phyloP scores from a whole-genome alignment of 2,888 invertebrate genomes.

The Agrotis clavis region DNA sequence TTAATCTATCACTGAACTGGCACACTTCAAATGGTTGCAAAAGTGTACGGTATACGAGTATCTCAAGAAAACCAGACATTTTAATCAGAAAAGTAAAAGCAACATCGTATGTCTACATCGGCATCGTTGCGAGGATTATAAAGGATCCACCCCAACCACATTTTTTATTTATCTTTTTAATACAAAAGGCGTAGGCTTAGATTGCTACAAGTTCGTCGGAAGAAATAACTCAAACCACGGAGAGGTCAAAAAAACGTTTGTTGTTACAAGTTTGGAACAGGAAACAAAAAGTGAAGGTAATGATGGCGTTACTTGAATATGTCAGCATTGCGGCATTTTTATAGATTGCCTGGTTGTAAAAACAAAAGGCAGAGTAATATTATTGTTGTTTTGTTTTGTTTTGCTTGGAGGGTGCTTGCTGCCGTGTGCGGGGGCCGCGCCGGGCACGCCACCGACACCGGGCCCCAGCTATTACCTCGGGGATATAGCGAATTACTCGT shows the following conservation, averaged over 20 bases:
- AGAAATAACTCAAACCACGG: slow-evolving; percentile 78
- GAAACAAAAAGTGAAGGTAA: slow-evolving; percentile 72
- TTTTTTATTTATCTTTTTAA: slow-evolving; percentile 64
- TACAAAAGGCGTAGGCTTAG: slow-evolving; percentile 60
- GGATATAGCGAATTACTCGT: slow-evolving; percentile 73
- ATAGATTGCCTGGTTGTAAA: slow-evolving; percentile 61
- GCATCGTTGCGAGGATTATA: slow-evolving; percentile 60
- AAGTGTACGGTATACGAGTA: slow-evolving; percentile 10
- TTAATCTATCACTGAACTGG: slow-evolving; percentile 4
- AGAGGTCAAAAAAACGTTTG: slow-evolving; percentile 68
- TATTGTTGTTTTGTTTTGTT: slow-evolving; percentile 61
- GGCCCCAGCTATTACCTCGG: slow-evolving; percentile 64
- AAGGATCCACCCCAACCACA: slow-evolving; percentile 62
- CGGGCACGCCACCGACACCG: slow-evolving; percentile 41
- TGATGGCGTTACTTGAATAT: slow-evolving; percentile 59
- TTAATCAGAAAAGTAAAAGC: slow-evolving; percentile 31
- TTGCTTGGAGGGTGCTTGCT: slow-evolving; percentile 54
- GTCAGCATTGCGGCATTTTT: slow-evolving; percentile 56
- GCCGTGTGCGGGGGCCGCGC: slow-evolving; percentile 50
- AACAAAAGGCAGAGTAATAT: slow-evolving; percentile 69
- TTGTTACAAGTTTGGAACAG: slow-evolving; percentile 71
- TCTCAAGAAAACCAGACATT: not conserved
- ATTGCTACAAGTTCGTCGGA: slow-evolving; percentile 70
- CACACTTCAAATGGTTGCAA: slow-evolving; percentile 11
- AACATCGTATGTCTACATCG: slow-evolving; percentile 30